Evolutionary conservation across 2,113 vertebrate genomes (phyloP).

Genomic region (Muscicapa adusta): DNA sequence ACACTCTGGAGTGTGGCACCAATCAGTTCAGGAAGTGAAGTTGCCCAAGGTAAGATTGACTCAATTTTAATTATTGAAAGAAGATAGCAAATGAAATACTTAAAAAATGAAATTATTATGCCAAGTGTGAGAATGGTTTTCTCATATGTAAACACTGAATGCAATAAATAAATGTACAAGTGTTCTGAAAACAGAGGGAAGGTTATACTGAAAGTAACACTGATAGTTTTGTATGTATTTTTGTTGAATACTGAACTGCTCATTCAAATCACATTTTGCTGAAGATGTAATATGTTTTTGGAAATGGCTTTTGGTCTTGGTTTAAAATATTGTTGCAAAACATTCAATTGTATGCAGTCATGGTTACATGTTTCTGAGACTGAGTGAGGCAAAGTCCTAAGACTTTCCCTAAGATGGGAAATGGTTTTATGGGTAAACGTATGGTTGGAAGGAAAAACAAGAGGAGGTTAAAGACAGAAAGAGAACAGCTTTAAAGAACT

Average conservation of each 20-base stretch:
- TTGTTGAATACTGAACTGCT: not conserved
- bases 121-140: not conserved
- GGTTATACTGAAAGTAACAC: not conserved
- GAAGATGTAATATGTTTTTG: not conserved
- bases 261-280: not conserved
- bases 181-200: not conserved
- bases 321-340: not conserved
- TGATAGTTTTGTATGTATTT: not conserved
- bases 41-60: constrained; percentile 85
- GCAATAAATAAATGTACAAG: not conserved
- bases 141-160: not conserved
- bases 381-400: not conserved
- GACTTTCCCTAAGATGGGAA: not conserved
- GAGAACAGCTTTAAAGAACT: not conserved
- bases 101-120: not conserved
- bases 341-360: not conserved
- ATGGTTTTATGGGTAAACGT: not conserved
- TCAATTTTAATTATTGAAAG: not conserved
- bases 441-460: not conserved
- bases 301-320: not conserved
- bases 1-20: constrained; percentile 95
- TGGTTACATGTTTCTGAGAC: not conserved
- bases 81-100: not conserved
- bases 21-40: constrained; percentile 95
- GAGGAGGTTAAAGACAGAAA: not conserved